Evolutionary conservation across 1,140 invertebrate genomes (phyloP).

Genomic region (Temnothorax curvispinosus): DNA sequence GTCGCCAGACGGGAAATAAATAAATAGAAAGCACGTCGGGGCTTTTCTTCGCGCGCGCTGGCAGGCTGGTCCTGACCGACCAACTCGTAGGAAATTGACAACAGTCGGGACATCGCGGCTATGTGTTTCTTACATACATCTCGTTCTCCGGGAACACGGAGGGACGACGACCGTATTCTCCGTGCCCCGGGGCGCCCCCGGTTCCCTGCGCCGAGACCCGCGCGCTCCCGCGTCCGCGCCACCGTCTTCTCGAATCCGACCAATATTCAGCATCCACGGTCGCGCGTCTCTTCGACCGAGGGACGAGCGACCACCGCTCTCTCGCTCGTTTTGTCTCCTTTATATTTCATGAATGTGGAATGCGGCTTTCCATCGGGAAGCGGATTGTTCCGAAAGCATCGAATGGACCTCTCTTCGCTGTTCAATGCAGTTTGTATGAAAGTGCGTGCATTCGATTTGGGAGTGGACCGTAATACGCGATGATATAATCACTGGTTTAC

Average conservation of each 20-base stretch:
- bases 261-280: slow-evolving; percentile 16
- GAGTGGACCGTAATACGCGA: neutral
- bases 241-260: neutral
- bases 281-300: neutral
- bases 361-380: slow-evolving; percentile 51
- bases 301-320: neutral
- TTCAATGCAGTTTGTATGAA: neutral
- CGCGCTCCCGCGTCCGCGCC: neutral
- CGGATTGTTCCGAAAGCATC: neutral
- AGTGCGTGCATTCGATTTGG: no score
- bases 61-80: neutral
- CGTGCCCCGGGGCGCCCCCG: neutral
- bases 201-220: neutral
- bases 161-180: slow-evolving; percentile 14
- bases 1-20: slow-evolving; percentile 61
- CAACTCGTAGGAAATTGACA: slow-evolving; percentile 63
- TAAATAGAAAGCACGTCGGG: slow-evolving; percentile 54
- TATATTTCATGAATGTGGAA: slow-evolving; percentile 65
- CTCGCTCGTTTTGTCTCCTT: slow-evolving; percentile 27
- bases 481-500: slow-evolving; percentile 13
- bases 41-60: neutral
- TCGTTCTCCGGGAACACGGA: slow-evolving; percentile 20
- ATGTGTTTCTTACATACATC: slow-evolving; percentile 71
- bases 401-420: neutral
- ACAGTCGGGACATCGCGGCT: slow-evolving; percentile 65